Base-by-base conservation (phyloP, 2,113 vertebrate genomes). In the Climacteris rufus region DNA sequence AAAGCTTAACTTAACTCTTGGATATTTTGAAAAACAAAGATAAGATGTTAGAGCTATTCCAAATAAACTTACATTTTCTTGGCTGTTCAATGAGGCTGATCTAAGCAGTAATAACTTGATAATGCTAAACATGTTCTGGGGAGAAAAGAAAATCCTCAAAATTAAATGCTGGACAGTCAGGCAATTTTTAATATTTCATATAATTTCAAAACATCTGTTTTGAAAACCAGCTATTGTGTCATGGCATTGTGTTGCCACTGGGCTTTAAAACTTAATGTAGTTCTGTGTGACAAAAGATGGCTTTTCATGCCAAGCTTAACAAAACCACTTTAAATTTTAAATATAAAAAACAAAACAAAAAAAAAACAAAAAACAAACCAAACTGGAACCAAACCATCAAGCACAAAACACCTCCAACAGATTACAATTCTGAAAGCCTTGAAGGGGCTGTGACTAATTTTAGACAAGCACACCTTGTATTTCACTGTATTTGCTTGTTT, bases 101-200 rank as follows among this genome's bases (percentile, higher is more conserved):
- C 15, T 31, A 66, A 92, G 40, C 18, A 61, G 27, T 28, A 65
- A 64, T 53, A 70, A 78, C 50, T 53, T 16, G 15, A 24, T 61
- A 68, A 52, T 50, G 49, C 11, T 93, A 47, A 74, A 42, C 5
- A 18, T 21, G 20, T 59, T 53, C 47, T 12, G 14, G 15, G 30
- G 54, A 72, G 72, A 50, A 72, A 80, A 92, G 47, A 50, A 84
- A 68, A 78, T 60, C 17, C 8, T 81, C 52, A 59, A 59, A 27
- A 39, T 28, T 17, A 63, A 81, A 24, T 0, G 0, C 9, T 31
- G 16, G 30, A 14, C 24, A 77, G 35, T 27, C 39, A 39, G 53
- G 19, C 10, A 74, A 24, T 52, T 87, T 89, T 74, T 10, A 80
- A 4, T 37, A 47, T 72, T 90, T 86, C 66, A 30, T 63, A 11